Conservation (phyloP, 2,888 invertebrate genomes). For the Drosophila paranaensis region DNA sequence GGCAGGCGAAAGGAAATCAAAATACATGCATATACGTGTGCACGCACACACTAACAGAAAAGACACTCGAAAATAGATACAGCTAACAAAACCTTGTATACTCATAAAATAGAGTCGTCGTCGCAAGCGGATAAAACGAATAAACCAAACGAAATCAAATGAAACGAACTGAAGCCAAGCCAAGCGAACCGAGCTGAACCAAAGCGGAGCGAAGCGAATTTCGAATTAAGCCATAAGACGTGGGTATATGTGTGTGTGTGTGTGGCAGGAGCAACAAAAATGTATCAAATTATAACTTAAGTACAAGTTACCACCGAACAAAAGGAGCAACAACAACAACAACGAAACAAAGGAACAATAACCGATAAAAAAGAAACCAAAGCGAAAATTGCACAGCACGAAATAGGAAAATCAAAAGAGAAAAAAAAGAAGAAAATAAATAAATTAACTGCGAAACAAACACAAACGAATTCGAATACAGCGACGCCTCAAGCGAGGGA, state of each 20-base stretch:
- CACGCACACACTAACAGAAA: constrained; percentile 18
- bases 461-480: constrained; percentile 49
- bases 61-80: constrained; percentile 41
- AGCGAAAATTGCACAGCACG: constrained; percentile 24
- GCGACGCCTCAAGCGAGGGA: constrained; percentile 30
- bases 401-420: constrained; percentile 20
- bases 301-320: constrained; percentile 70
- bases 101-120: constrained; percentile 57
- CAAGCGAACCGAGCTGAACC: constrained; percentile 35
- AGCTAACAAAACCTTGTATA: constrained; percentile 62
- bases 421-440: constrained; percentile 19
- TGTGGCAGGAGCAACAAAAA: constrained; percentile 52
- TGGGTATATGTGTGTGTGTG: constrained; percentile 26
- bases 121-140: constrained; percentile 48
- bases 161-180: constrained; percentile 44
- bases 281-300: constrained; percentile 73
- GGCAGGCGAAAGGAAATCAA: constrained; percentile 45
- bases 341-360: constrained; percentile 35
- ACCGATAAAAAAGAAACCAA: constrained; percentile 18
- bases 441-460: constrained; percentile 52
- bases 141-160: constrained; percentile 52
- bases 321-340: constrained; percentile 28
- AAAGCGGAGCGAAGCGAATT: constrained; percentile 44
- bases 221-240: constrained; percentile 62
- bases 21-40: constrained; percentile 11